Evolutionary conservation across 2,888 invertebrate genomes (phyloP), one percentile per base, ranked within the genome.

Genomic region (Encarsia formosa): DNA sequence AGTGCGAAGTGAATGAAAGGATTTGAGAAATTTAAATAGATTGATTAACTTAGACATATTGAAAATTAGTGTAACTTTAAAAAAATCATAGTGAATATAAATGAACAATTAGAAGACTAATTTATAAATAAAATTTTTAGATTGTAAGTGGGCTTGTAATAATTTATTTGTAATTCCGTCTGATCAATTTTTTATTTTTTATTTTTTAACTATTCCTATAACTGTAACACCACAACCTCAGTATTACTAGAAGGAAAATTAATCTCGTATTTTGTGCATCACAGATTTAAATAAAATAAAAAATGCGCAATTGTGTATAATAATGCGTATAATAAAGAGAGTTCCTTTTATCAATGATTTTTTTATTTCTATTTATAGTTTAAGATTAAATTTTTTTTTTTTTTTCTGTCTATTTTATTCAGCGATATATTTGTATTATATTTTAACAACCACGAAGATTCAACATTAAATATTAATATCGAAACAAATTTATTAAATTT

Each of bases 311-410:
- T 52, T 59, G 49, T 62, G 61, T 62, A 61, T 59, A 62, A 62
- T 62, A 61, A 61, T 60, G 61, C 59, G 61, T 60, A 61, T 67
- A 71, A 71, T 70, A 71, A 71, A 70, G 63, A 68, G 63, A 71
- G 71, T 71, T 71, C 71, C 71, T 71, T 70, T 66, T 65, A 65
- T 61, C 52, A 53, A 37, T 15, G 35, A 15, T 29, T 11, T 2
- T 29, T 31, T 23, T 11, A 46, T 41, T 56, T 57, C 53, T 58
- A 54, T 54, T 54, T 37, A 38, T 45, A n/a, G 41, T 2, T 24
- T 47, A 48, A 38, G 48, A 44, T 48, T 48, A 43, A 43, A 52
- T 48, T 26, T 32, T 15, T 39, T 26, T n/a, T n/a, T n/a, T n/a
- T n/a, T n/a, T n/a, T n/a, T n/a, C n/a, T n/a, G n/a, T n/a, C n/a